These are phyloP conservation scores for Ictidomys tridecemlineatus DNA, from an alignment of 2,113 vertebrate genomes.

Conservation along the genomic window DNA sequence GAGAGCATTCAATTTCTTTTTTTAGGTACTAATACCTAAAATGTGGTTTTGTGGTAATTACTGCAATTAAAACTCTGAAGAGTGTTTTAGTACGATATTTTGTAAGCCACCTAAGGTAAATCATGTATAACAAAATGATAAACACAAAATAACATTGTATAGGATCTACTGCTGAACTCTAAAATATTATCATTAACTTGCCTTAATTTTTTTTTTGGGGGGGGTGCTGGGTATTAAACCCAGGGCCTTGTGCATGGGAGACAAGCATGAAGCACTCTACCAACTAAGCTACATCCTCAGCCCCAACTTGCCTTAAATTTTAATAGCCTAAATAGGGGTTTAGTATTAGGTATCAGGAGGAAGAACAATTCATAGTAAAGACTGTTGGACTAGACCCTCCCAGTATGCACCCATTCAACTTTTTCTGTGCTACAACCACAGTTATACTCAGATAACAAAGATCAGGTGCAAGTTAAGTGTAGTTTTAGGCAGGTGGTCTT, in stretches of 20 bases:
- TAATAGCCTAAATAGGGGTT: neutral
- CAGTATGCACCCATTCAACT: neutral
- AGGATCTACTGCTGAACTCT: neutral
- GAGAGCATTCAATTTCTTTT: neutral
- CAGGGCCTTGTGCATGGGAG: too few species aligned
- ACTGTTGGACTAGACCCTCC: neutral
- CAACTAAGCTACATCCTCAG: too few species aligned
- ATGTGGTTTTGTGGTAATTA: slow-evolving; percentile 8
- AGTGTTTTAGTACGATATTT: slow-evolving; percentile 49
- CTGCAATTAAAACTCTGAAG: neutral
- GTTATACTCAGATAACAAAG: neutral
- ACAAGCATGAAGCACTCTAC: too few species aligned
- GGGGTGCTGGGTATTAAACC: too few species aligned
- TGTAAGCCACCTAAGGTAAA: slow-evolving; percentile 19
- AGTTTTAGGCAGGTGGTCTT: neutral
- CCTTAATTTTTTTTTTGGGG: neutral
- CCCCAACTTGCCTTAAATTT: neutral
- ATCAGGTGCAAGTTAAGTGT: neutral
- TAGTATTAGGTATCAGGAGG: neutral
- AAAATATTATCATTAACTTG: neutral
- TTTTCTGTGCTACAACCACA: neutral
- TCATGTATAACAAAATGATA: slow-evolving; percentile 7
- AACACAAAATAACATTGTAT: neutral
- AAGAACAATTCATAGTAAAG: neutral
- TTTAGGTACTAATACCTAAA: neutral